A percentile compares a stretch with the other conserved stretches of the same genome.
Conservation (phyloP, 2,797 vertebrate genomes). For the Hafferia zeledoni region DNA sequence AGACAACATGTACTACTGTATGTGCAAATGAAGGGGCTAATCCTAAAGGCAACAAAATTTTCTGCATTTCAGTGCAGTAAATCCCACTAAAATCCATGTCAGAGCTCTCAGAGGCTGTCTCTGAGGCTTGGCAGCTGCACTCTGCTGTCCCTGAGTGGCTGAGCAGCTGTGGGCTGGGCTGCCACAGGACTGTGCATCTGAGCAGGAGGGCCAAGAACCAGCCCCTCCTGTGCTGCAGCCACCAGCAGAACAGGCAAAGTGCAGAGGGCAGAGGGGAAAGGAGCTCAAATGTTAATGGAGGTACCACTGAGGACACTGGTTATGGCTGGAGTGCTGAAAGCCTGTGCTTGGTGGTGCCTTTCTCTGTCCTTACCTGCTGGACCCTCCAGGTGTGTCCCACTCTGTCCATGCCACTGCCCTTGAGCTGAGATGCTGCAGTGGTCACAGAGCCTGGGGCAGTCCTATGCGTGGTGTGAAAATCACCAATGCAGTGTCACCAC, state of each 20-base stretch:
- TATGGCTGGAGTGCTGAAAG: not conserved
- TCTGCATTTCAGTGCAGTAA: constrained; percentile 61
- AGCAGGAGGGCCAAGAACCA: not conserved
- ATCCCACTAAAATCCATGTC: constrained; percentile 66
- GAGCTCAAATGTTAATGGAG: not conserved
- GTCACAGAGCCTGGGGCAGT: not conserved
- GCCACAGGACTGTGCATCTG: not conserved
- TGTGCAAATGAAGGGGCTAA: constrained; percentile 24
- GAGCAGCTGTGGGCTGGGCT: constrained; percentile 13
- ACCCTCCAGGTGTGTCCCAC: not conserved
- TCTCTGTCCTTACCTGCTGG: not conserved
- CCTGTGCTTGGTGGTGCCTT: not conserved
- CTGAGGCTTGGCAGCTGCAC: not conserved
- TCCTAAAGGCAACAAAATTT: constrained; percentile 51
- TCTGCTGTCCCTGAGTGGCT: not conserved
- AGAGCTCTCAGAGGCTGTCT: not conserved
- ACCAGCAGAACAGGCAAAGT: not conserved
- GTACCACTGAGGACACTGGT: not conserved
- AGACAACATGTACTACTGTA: not conserved
- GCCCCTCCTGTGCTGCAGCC: not conserved
- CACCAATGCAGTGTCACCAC: not conserved
- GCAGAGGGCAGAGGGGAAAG: not conserved
- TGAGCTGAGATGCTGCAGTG: not conserved
- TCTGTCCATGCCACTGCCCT: not conserved
- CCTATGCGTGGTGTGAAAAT: not conserved